Base-by-base conservation (phyloP, 2,797 vertebrate genomes). In the Remorina albescens region DNA sequence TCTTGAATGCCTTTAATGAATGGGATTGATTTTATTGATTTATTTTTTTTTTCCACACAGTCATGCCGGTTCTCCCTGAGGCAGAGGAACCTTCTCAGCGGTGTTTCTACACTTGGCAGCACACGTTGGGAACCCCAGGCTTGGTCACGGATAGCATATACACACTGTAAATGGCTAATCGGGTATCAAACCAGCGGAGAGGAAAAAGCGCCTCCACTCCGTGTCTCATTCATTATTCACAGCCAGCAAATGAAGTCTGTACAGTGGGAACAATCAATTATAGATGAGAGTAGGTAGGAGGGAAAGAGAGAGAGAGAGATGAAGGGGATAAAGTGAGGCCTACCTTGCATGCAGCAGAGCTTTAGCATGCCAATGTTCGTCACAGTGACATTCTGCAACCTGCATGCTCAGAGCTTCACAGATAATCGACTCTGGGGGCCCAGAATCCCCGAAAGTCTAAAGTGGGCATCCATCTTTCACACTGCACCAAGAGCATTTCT, bases 211-310 rank as follows among this genome's bases (percentile, higher is more conserved):
- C 87, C 88, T 89, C 85, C 88, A 87, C 82, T 90, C 84, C 65
- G 76, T 91, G 89, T 92, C 92, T 94, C 92, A 94, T 95, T 92
- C 89, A 94, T 94, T 93, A 94, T 94, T 95, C 89, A 94, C 88
- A 73, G 79, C 67, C 79, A 82, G 91, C 92, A 94, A 94, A 94
- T 94, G 88, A 94, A 94, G 90, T 94, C 91, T 87, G 89, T 91
- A 93, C 86, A 91, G 92, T 92, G 91, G 92, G 91, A 93, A 88
- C 86, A 75, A 91, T 95, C 91, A 94, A 94, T 94, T 94, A 95
- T 95, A 90, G 69, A 95, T 95, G 92, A 93, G 90, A 80, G 86
- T 88, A 86, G 88, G 86, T 88, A 88, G 83, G 83, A 83, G 85
- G 69, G 78, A 80, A 62, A 54, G 75, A 54, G 63, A 70, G 69